Evolutionary conservation across 2,113 vertebrate species (phyloP).

Genomic region (Bos taurus): ARS-UCD2.0 NC_037330.1:33518501-33519000

Average conservation of each 20-base stretch:
- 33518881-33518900: neutral
- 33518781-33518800: neutral
- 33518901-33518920: neutral
- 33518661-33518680: neutral
- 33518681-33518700: neutral
- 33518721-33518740: neutral
- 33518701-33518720: neutral
- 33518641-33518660: neutral
- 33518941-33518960: neutral
- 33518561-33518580: neutral
- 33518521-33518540: neutral
- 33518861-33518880: neutral
- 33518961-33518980: too few species aligned
- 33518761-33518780: neutral
- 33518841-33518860: neutral
- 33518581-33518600: neutral
- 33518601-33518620: neutral
- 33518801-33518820: neutral
- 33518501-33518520: fast-evolving
- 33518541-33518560: neutral
- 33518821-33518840: neutral
- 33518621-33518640: too few species aligned
- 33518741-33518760: conserved; percentile 4
- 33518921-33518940: neutral
- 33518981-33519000: neutral